phyloP scores from a whole-genome alignment of 1,140 invertebrate species.

The Archivesica marissinica region DNA sequence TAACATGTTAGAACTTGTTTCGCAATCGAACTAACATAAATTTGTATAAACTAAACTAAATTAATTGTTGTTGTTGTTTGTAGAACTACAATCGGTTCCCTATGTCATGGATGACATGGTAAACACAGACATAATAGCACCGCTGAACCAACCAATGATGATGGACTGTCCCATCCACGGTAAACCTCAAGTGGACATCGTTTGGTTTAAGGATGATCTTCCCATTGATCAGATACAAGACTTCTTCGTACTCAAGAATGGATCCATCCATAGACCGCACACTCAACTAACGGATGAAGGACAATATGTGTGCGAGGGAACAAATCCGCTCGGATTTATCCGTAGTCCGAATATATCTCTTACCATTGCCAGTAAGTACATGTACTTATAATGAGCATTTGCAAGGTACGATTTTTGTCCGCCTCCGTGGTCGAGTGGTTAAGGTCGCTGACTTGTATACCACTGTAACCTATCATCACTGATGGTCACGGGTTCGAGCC shows the following conservation, averaged over 20 bases:
- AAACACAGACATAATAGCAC: constrained; percentile 59
- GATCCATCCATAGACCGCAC: constrained; percentile 64
- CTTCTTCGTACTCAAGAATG: constrained; percentile 65
- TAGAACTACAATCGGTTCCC: constrained; percentile 62
- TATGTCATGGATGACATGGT: constrained; percentile 59
- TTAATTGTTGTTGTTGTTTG: not conserved
- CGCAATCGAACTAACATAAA: too few relatives aligned
- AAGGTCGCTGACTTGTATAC: too few relatives aligned
- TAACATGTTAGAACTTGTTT: too few relatives aligned
- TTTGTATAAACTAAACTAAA: too few relatives aligned
- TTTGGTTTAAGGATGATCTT: constrained; percentile 67
- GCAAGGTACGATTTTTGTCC: too few relatives aligned
- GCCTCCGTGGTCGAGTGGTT: too few relatives aligned
- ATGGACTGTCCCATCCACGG: constrained; percentile 70
- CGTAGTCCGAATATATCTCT: constrained; percentile 63
- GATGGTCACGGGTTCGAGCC: too few relatives aligned
- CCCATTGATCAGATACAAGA: constrained; percentile 37
- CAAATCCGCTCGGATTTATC: constrained; percentile 66
- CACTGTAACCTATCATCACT: too few relatives aligned
- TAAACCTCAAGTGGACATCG: constrained; percentile 66
- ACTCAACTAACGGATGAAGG: constrained; percentile 63
- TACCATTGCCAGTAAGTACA: constrained; percentile 75
- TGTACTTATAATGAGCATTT: too few relatives aligned
- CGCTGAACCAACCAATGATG: constrained; percentile 50
- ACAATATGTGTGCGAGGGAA: constrained; percentile 72